Conservation (phyloP, 2,797 vertebrate species). For the Falco cherrug region DNA sequence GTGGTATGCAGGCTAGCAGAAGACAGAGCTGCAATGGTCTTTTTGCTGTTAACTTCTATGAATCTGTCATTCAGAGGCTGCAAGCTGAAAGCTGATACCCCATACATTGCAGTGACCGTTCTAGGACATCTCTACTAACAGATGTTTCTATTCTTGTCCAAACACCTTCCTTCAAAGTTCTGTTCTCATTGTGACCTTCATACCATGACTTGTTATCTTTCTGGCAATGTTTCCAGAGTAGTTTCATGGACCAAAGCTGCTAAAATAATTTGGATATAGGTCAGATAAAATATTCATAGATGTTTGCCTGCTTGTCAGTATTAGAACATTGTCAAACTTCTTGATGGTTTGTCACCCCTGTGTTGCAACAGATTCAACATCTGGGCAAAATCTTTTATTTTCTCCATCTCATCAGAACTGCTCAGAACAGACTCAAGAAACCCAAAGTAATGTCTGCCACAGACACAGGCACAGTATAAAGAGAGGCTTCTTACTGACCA, state of each 20-base stretch:
- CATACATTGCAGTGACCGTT: slow-evolving; percentile 47
- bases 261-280: slow-evolving; percentile 37
- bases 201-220: slow-evolving; percentile 53
- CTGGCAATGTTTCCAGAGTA: slow-evolving; percentile 52
- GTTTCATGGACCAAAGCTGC: slow-evolving; percentile 30
- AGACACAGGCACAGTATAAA: neutral
- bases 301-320: neutral
- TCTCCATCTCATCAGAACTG: neutral
- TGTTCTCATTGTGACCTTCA: slow-evolving; percentile 61
- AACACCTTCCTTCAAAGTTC: slow-evolving; percentile 67
- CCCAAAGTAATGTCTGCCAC: neutral
- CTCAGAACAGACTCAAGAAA: neutral
- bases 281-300: slow-evolving; percentile 50
- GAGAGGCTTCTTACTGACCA: neutral
- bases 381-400: neutral
- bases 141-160: slow-evolving; percentile 71
- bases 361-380: neutral
- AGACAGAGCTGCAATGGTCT: neutral
- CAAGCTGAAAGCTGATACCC: slow-evolving; percentile 45
- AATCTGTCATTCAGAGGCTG: slow-evolving; percentile 51
- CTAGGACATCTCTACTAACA: slow-evolving; percentile 65
- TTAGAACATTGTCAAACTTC: neutral
- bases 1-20: neutral
- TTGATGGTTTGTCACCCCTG: neutral
- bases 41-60: slow-evolving; percentile 32